A percentile compares a stretch with the other conserved stretches of the same genome.
These are phyloP conservation scores for Daktulosphaira vitifoliae DNA, from an alignment of 1,140 invertebrate species.

Conservation along the genomic window DNA sequence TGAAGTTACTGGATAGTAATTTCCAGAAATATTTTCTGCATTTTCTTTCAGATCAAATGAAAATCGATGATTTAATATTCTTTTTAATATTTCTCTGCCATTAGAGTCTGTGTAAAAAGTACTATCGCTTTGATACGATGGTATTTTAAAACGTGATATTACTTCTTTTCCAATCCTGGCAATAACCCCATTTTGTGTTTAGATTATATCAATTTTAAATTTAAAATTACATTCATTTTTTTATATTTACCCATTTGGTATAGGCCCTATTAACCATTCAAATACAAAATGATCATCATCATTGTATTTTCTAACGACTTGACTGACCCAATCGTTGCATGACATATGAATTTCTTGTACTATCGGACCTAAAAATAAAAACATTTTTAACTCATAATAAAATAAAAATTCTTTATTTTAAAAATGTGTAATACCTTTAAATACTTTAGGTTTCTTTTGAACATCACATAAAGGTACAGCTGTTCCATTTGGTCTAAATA, in stretches of 20 bases:
- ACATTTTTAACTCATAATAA: too few relatives aligned
- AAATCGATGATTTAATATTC: slow-evolving; percentile 49
- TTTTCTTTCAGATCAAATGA: slow-evolving; percentile 46
- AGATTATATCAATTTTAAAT: too few relatives aligned
- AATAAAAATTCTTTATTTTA: too few relatives aligned
- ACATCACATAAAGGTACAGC: slow-evolving; percentile 36
- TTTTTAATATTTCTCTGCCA: slow-evolving; percentile 54
- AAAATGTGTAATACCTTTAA: background rate
- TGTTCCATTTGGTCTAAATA: slow-evolving; percentile 51
- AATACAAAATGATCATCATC: slow-evolving; percentile 64
- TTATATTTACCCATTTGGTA: slow-evolving; percentile 21
- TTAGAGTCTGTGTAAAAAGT: slow-evolving; percentile 63
- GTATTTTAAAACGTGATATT: slow-evolving; percentile 46
- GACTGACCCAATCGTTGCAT: slow-evolving; percentile 53
- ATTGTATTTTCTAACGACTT: slow-evolving; percentile 62
- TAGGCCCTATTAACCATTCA: slow-evolving; percentile 76
- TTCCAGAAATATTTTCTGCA: slow-evolving; percentile 53
- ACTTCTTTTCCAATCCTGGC: slow-evolving; percentile 54
- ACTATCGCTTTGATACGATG: slow-evolving; percentile 43
- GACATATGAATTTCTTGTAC: slow-evolving; percentile 58
- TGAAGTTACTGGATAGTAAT: slow-evolving; percentile 60
- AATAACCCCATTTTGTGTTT: too few relatives aligned
- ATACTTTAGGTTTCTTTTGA: background rate
- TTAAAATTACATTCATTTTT: too few relatives aligned
- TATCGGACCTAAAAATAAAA: background rate